Percentiles rank a stretch among this genome's conserved stretches.
Conservation (phyloP, 2,888 invertebrate genomes). For the Sycophila texana region DNA sequence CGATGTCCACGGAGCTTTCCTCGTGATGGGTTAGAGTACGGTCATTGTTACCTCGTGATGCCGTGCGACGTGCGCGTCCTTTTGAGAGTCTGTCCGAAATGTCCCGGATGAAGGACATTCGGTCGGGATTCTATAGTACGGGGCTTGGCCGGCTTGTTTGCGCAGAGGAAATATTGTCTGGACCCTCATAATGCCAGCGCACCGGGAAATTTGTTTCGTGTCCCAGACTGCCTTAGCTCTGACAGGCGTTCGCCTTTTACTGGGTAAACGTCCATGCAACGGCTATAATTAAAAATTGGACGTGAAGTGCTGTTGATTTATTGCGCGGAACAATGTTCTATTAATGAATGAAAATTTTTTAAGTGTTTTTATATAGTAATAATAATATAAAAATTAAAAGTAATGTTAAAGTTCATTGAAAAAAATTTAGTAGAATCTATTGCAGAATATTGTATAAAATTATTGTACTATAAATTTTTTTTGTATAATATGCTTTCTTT, state of each 20-base stretch:
- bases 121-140: background rate
- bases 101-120: slow-evolving; percentile 7
- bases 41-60: background rate
- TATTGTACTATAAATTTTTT: no score
- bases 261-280: background rate
- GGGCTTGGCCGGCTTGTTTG: background rate
- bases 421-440: no score
- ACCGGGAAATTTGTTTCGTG: background rate
- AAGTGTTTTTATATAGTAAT: background rate
- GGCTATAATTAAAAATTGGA: background rate
- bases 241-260: background rate
- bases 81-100: slow-evolving; percentile 2
- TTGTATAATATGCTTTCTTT: no score
- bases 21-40: background rate
- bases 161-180: slow-evolving; percentile 12
- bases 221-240: background rate
- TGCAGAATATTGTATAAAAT: no score
- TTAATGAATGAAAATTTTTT: background rate
- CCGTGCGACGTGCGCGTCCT: background rate
- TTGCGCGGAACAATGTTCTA: no score
- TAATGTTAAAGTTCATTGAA: no score
- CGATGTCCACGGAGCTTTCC: background rate
- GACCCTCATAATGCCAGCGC: background rate
- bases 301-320: background rate
- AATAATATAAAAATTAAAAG: no score